Percentiles rank a stretch among this genome's conserved stretches.
Conservation (phyloP, 2,797 vertebrate genomes). For the Bovichtus diacanthus region DNA sequence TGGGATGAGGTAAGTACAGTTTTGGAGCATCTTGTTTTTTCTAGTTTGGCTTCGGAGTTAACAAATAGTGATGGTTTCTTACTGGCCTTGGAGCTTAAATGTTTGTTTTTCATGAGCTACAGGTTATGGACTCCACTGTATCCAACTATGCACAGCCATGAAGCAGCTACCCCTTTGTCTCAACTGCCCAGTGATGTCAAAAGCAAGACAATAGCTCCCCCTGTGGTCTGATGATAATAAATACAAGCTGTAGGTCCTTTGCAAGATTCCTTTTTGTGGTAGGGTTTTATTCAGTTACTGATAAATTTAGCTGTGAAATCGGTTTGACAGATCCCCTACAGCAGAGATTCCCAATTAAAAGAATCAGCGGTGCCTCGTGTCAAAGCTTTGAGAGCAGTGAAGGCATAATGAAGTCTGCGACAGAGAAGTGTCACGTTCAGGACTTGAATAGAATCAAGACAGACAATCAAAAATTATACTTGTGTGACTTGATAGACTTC, state of each 20-base stretch:
- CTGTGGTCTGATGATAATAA: conserved; percentile 40
- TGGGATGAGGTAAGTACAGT: conserved; percentile 6
- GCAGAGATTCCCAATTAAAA: conserved; percentile 38
- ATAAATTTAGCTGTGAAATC: conserved; percentile 51
- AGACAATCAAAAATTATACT: not conserved
- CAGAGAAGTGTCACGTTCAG: conserved; percentile 1
- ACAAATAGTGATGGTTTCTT: not conserved
- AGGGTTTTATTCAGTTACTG: not conserved
- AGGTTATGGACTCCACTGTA: not conserved
- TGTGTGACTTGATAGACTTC: conserved; percentile 1
- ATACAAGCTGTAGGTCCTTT: conserved; percentile 30
- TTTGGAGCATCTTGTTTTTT: not conserved
- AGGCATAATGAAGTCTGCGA: conserved; percentile 21
- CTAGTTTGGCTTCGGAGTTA: rapidly evolving
- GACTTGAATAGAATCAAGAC: not conserved
- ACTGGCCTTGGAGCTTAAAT: not conserved
- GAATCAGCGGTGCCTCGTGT: conserved; percentile 9
- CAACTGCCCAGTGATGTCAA: conserved; percentile 1
- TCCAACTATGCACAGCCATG: not conserved
- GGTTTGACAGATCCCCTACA: conserved; percentile 42
- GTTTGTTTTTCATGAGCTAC: not conserved
- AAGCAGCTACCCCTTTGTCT: conserved; percentile 9
- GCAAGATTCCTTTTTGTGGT: not conserved
- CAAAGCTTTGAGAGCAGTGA: conserved; percentile 26
- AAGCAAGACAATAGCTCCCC: conserved; percentile 54